Evolutionary conservation across 23 tunicate genomes (phyloP).

Genomic region (Halocynthia aurantium): DNA sequence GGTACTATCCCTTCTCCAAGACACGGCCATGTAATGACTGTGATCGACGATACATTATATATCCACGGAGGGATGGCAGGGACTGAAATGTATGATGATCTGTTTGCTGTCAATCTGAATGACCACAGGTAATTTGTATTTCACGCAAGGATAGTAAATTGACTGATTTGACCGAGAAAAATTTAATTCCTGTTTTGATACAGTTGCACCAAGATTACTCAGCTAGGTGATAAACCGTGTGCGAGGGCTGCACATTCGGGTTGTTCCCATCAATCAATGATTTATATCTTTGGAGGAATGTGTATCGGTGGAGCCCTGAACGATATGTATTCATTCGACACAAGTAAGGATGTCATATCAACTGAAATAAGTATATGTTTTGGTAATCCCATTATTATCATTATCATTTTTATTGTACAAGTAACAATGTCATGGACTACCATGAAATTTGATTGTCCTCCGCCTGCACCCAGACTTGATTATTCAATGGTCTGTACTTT

Average conservation of each 20-base stretch:
- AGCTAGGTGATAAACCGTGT: slow-evolving; percentile 36
- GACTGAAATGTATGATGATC: slow-evolving; percentile 54
- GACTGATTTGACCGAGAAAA: background rate
- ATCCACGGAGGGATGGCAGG: slow-evolving; percentile 96
- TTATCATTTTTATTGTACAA: background rate
- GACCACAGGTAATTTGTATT: slow-evolving; percentile 36
- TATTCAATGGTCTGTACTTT: slow-evolving; percentile 57
- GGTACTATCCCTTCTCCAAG: slow-evolving; percentile 75
- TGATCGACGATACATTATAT: slow-evolving; percentile 34
- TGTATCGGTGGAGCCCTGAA: slow-evolving; percentile 53
- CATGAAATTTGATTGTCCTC: slow-evolving; percentile 63
- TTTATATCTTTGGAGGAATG: slow-evolving; percentile 78
- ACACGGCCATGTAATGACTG: slow-evolving; percentile 79
- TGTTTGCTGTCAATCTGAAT: slow-evolving; percentile 44
- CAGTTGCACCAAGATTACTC: slow-evolving; percentile 41
- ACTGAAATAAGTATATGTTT: background rate
- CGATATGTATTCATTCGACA: slow-evolving; percentile 56
- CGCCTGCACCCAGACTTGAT: slow-evolving; percentile 72
- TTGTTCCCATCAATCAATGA: slow-evolving; percentile 18
- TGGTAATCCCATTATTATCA: background rate
- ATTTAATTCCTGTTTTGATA: background rate
- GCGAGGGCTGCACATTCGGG: slow-evolving; percentile 82
- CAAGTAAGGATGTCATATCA: slow-evolving; percentile 32
- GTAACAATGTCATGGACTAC: slow-evolving; percentile 44
- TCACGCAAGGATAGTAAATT: background rate